Evolutionary conservation across 2,113 vertebrate genomes (phyloP).

Genomic region (Hypocryptadius cinnamomeus): DNA sequence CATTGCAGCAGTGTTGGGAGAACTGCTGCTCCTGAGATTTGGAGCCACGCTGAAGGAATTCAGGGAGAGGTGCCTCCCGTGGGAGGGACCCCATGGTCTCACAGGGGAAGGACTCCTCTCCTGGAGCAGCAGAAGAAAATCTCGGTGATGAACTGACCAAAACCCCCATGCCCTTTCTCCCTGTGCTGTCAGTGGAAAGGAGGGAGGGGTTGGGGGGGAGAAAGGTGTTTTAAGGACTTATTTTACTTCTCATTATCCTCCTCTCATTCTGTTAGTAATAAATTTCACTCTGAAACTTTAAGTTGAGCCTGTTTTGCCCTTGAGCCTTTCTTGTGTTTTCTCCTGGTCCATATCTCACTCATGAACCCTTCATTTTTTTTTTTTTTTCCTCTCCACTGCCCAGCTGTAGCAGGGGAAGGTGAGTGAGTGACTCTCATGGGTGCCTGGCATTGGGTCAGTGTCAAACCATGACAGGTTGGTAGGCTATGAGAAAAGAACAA

Average conservation of each 20-base stretch:
- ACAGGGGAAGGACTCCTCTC: neutral
- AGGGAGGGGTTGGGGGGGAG: neutral
- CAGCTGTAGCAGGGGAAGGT: neutral
- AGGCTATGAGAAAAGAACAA: neutral
- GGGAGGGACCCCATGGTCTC: neutral
- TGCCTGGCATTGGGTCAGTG: neutral
- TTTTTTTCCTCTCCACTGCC: neutral
- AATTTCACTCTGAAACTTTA: neutral
- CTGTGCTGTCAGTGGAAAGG: neutral
- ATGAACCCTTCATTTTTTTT: neutral
- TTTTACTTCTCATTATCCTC: neutral
- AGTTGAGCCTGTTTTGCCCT: neutral
- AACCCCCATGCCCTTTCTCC: neutral
- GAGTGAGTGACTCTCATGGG: rapidly evolving
- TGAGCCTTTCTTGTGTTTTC: neutral
- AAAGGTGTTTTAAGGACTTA: neutral
- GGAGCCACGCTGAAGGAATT: neutral
- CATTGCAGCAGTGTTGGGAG: neutral
- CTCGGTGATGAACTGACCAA: neutral
- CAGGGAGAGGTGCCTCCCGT: rapidly evolving
- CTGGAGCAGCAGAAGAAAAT: neutral
- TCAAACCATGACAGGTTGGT: neutral
- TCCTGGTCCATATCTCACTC: neutral
- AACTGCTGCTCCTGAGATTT: neutral
- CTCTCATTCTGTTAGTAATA: neutral